Percentiles rank a stretch among this genome's conserved stretches.
phyloP scores from a whole-genome alignment of 2,113 vertebrate genomes.

The Hepsetus odoe region DNA sequence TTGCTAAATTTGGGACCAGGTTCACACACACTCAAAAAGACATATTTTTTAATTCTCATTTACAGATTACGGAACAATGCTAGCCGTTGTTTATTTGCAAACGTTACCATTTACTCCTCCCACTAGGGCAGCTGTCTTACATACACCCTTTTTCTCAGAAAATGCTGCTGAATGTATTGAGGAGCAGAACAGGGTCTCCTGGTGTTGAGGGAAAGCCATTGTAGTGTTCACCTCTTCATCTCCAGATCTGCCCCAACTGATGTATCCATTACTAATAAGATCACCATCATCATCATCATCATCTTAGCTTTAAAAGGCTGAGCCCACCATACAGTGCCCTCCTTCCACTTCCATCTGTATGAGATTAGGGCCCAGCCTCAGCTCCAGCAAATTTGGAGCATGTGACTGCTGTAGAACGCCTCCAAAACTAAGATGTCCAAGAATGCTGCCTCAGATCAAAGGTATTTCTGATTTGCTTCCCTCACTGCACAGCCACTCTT shows the following conservation, averaged over 20 bases:
- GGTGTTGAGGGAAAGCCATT: background rate
- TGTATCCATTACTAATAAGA: background rate
- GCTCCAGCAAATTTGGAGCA: background rate
- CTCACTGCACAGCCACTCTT: background rate
- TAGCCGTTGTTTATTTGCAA: background rate
- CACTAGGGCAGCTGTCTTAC: conserved; percentile 5
- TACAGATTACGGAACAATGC: background rate
- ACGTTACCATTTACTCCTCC: background rate
- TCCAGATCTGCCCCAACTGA: background rate
- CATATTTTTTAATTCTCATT: conserved; percentile 33
- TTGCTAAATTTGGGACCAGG: too few relatives aligned
- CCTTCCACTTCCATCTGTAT: conserved; percentile 11
- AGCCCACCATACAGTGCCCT: background rate
- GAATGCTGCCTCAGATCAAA: conserved; percentile 55
- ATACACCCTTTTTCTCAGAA: conserved; percentile 6
- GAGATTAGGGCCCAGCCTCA: conserved; percentile 11
- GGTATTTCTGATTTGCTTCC: conserved; percentile 8
- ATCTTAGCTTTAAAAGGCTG: background rate
- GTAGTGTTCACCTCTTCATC: background rate
- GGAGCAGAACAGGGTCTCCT: background rate
- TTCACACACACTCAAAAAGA: conserved; percentile 10
- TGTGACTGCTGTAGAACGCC: background rate
- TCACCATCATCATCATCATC: background rate
- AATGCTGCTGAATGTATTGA: conserved; percentile 14
- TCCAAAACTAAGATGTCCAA: background rate